Percentiles rank a stretch among this genome's conserved stretches.
phyloP scores from a whole-genome alignment of 2,113 vertebrate genomes.

The Lycocorax pyrrhopterus region DNA sequence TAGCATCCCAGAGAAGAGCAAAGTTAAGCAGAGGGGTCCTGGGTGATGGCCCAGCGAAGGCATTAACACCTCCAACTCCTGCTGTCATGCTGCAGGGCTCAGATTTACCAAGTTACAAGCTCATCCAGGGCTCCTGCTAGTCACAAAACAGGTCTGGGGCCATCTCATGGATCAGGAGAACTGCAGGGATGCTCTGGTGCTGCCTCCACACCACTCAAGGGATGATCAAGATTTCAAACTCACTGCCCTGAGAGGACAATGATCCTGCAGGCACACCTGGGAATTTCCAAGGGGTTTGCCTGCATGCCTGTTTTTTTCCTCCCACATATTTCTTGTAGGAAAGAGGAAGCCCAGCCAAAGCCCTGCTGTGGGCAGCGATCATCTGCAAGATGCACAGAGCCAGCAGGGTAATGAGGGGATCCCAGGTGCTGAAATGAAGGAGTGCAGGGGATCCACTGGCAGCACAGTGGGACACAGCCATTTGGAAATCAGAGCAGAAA shows the following conservation, averaged over 20 bases:
- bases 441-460: background rate
- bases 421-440: background rate
- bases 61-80: background rate
- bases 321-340: accelerated
- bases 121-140: background rate
- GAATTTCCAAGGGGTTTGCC: background rate
- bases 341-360: background rate
- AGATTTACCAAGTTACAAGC: background rate
- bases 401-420: background rate
- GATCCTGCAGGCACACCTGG: background rate
- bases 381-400: accelerated
- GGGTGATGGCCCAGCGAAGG: background rate
- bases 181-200: background rate
- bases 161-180: background rate
- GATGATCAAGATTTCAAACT: background rate
- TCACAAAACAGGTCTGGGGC: background rate
- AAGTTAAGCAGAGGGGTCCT: slow-evolving; percentile 15
- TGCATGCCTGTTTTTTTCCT: background rate
- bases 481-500: background rate
- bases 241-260: background rate
- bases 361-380: background rate
- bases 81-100: background rate
- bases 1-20: background rate
- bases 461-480: accelerated
- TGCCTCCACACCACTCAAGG: background rate